phyloP scores from a whole-genome alignment of 2,888 invertebrate genomes.

The Allophyes oxyacanthae region DNA sequence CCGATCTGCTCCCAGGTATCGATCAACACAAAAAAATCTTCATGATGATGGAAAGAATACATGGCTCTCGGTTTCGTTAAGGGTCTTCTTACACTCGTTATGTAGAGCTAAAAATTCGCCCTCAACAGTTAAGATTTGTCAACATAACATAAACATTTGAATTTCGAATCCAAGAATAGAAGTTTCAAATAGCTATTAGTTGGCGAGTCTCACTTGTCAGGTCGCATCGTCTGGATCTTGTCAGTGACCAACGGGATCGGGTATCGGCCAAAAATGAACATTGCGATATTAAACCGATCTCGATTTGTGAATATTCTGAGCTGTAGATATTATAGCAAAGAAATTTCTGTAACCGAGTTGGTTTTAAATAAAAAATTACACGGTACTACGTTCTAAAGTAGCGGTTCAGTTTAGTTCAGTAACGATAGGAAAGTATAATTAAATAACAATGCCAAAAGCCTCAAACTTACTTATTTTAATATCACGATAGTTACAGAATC shows the following conservation, averaged over 20 bases:
- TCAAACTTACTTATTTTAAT: too few relatives aligned
- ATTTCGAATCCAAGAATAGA: constrained; percentile 65
- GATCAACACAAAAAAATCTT: background rate
- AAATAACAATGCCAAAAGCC: too few relatives aligned
- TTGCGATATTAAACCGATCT: constrained; percentile 38
- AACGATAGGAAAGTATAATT: too few relatives aligned
- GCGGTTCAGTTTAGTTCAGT: background rate
- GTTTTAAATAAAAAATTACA: too few relatives aligned
- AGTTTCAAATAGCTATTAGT: constrained; percentile 66
- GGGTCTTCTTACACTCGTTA: too few relatives aligned
- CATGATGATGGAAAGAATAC: too few relatives aligned
- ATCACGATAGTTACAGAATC: too few relatives aligned
- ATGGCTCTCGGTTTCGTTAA: too few relatives aligned
- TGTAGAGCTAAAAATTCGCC: background rate
- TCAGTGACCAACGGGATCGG: constrained; percentile 53
- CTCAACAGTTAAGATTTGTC: constrained; percentile 13
- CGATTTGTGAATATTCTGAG: constrained; percentile 26
- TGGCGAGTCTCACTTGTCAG: constrained; percentile 72
- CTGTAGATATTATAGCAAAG: constrained; percentile 20
- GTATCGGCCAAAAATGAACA: constrained; percentile 52
- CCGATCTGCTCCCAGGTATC: too few relatives aligned
- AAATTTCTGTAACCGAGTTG: too few relatives aligned
- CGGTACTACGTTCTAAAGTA: background rate
- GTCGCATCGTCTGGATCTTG: constrained; percentile 66
- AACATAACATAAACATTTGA: constrained; percentile 23